phyloP scores from a whole-genome alignment of 2,797 vertebrate genomes.

The Spinus olivaceus region DNA sequence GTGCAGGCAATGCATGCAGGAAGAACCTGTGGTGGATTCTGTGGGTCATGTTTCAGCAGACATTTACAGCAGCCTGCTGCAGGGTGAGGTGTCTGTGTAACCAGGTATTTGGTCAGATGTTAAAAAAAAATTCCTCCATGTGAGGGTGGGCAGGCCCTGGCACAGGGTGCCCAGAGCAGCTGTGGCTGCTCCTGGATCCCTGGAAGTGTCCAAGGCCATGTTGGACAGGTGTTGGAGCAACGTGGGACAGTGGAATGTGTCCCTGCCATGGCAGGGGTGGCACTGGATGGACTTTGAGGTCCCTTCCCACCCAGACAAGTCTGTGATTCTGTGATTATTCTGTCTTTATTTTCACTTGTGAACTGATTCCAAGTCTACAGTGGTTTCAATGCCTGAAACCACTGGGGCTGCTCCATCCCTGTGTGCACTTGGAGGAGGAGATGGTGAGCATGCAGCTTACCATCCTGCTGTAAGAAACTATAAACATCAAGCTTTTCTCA shows the following conservation, averaged over 20 bases:
- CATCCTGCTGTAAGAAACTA: not conserved
- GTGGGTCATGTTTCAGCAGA: not conserved
- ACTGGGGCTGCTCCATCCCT: not conserved
- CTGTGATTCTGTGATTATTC: not conserved
- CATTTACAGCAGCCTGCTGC: not conserved
- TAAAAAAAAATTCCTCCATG: not conserved
- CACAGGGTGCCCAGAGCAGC: not conserved
- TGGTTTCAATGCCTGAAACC: not conserved
- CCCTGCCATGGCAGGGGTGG: not conserved
- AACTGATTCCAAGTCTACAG: not conserved
- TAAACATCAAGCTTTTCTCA: not conserved
- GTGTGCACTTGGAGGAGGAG: not conserved
- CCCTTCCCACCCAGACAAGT: not conserved
- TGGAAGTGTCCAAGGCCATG: not conserved
- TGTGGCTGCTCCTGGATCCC: not conserved
- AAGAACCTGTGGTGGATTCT: not conserved
- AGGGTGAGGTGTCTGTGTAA: not conserved
- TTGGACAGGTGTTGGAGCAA: rapidly evolving
- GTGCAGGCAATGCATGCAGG: not conserved
- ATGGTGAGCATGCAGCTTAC: not conserved
- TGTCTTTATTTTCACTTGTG: not conserved
- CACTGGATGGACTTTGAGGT: not conserved
- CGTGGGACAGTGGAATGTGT: not conserved
- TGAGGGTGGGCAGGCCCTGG: not conserved
- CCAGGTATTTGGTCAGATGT: not conserved